Evolutionary conservation across 2,888 invertebrate genomes (phyloP).

Genomic region (Phaedon cochleariae): DNA sequence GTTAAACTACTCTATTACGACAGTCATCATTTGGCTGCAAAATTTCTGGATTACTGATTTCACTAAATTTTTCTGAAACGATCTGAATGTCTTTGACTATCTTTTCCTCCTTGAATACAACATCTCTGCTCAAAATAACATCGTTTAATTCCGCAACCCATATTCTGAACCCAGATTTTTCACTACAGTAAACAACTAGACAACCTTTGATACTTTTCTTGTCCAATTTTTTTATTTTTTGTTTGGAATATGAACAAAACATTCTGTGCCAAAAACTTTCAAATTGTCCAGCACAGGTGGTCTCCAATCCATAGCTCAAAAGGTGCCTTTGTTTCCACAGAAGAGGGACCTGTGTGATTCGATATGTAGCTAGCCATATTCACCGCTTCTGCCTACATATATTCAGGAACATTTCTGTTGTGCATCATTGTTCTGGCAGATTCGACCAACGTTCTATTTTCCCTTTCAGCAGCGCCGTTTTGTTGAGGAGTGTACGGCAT

Average conservation of each 20-base stretch:
- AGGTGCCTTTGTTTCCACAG: neutral
- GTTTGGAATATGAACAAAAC: slow-evolving; percentile 22
- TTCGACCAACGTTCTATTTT: slow-evolving; percentile 27
- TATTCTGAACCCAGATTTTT: slow-evolving; percentile 17
- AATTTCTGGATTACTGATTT: neutral
- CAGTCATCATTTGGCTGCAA: too few species aligned
- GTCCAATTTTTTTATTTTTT: slow-evolving; percentile 12
- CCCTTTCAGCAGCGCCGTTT: slow-evolving; percentile 38
- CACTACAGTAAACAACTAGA: slow-evolving; percentile 15
- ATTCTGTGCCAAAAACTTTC: slow-evolving; percentile 17
- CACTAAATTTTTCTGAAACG: too few species aligned
- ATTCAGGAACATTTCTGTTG: neutral
- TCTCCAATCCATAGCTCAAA: too few species aligned
- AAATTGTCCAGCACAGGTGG: neutral
- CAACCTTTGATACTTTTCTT: slow-evolving; percentile 7
- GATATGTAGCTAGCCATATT: neutral
- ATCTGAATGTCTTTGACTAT: neutral
- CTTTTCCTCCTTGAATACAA: neutral
- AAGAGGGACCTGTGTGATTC: neutral
- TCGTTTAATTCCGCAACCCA: neutral
- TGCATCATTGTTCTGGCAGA: neutral
- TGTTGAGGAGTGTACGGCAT: slow-evolving; percentile 35
- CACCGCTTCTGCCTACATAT: neutral
- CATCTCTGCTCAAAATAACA: neutral
- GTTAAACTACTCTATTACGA: too few species aligned